These are phyloP conservation scores for Leptopilina boulardi DNA, from an alignment of 1,140 invertebrate genomes.

Conservation along the genomic window DNA sequence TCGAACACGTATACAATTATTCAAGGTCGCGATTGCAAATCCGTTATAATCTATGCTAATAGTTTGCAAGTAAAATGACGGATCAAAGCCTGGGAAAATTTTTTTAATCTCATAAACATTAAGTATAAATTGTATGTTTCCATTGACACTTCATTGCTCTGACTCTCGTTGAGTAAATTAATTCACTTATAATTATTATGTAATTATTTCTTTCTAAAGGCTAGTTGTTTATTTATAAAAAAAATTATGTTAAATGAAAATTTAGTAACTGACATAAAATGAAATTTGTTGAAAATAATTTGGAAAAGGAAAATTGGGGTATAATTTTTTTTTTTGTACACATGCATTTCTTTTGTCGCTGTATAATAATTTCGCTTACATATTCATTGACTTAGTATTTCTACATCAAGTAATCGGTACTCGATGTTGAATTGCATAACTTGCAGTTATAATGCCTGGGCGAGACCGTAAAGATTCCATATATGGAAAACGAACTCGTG, in stretches of 20 bases:
- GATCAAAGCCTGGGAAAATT: slow-evolving; percentile 29
- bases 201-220: no score
- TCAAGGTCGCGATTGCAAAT: slow-evolving; percentile 35
- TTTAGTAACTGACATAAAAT: no score
- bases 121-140: neutral
- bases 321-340: neutral
- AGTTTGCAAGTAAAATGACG: neutral
- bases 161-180: no score
- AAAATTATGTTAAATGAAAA: no score
- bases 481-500: slow-evolving; percentile 69
- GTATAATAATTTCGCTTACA: slow-evolving; percentile 6
- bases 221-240: no score
- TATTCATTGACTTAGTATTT: slow-evolving; percentile 54
- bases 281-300: no score
- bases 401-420: slow-evolving; percentile 35
- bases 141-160: neutral
- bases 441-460: slow-evolving; percentile 56
- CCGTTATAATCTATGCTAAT: neutral
- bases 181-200: neutral
- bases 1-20: slow-evolving; percentile 14
- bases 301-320: no score
- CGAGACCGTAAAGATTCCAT: slow-evolving; percentile 57
- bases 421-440: slow-evolving; percentile 51
- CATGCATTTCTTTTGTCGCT: neutral
- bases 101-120: neutral